These are phyloP conservation scores for Mongoloraphidia duomilia DNA, from an alignment of 2,888 invertebrate species.

Conservation along the genomic window DNA sequence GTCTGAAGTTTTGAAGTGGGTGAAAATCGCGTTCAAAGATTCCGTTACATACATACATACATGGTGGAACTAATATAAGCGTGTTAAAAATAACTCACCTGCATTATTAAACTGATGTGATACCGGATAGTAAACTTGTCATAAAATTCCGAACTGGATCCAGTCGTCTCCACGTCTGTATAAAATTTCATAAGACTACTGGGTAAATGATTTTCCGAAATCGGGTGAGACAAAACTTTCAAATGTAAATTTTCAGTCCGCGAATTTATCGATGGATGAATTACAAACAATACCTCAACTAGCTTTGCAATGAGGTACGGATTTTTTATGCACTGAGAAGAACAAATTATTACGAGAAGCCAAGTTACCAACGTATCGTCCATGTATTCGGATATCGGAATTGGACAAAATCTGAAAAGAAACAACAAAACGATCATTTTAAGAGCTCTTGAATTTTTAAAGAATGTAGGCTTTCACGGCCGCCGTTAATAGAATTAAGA, in stretches of 20 bases:
- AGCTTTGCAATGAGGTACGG: conserved; percentile 95
- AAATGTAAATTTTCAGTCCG: conserved; percentile 41
- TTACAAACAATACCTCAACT: conserved; percentile 76
- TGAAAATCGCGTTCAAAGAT: no score
- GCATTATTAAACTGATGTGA: conserved; percentile 93
- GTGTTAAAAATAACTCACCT: conserved; percentile 27
- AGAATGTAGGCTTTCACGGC: neutral
- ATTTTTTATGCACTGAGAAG: conserved; percentile 82
- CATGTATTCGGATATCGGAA: conserved; percentile 58
- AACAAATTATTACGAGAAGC: conserved; percentile 79
- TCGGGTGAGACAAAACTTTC: conserved; percentile 75
- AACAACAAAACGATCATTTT: conserved; percentile 4
- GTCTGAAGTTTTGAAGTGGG: no score
- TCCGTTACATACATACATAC: no score
- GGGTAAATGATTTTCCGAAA: conserved; percentile 68
- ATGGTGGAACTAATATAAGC: no score
- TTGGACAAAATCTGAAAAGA: conserved; percentile 53
- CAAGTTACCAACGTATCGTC: conserved; percentile 77
- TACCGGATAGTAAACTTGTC: conserved; percentile 98
- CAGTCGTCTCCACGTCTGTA: conserved; percentile 94
- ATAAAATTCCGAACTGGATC: conserved; percentile 96
- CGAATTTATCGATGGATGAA: conserved; percentile 51
- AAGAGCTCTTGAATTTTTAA: neutral
- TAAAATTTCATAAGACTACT: conserved; percentile 96
- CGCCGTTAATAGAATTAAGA: no score